Evolutionary conservation across 2,888 invertebrate species (phyloP), one percentile per base, ranked within the genome.

Genomic region (Yponomeuta evonymella): DNA sequence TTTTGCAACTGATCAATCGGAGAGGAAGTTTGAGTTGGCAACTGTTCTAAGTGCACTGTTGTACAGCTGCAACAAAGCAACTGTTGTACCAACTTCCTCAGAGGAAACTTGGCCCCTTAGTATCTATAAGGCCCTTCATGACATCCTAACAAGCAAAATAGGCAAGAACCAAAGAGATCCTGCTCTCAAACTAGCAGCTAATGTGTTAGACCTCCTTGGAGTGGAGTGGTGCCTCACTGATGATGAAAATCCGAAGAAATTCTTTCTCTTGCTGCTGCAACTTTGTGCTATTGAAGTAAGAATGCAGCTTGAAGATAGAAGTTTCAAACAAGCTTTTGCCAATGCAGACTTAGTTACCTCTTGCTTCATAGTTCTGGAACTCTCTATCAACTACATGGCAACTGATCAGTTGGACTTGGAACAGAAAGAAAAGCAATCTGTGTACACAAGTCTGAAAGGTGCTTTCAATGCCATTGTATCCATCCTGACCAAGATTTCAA

Each of bases 241-340:
- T 84, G 96, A 96, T 76, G 95, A 96, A 73, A 94, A 94, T 76
- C 96, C 97, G 72, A 96, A 96, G 86, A 95, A 97, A 79, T 96
- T 97, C 79, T 95, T 98, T 78, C 90, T 98, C 30, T 88, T 98
- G 12, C 85, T 97, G 36, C 94, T 98, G 72, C 98, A 98, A 83
- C 90, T 98, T 72, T 95, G 96, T 77, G 97, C 97, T 70, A 97
- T 98, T 81, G 98, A 98, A 93, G 96, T 98, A 1, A 94, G 98
- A 79, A 98, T 98, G 98, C 97, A 97, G 76, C 92, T 98, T 74
- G 98, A 98, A 81, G 97, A 97, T 75, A 95, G 96, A 79, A 95
- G 95, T 80, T 93, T 97, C 76, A 96, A 97, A 83, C 94, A 96
- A 79, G 95, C 96, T 1, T 94, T 95, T 83, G 93, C 94, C 66